Percentiles rank a stretch among this genome's conserved stretches.
Conservation (phyloP, 1,140 invertebrate species). For the Oppia nitens region DNA sequence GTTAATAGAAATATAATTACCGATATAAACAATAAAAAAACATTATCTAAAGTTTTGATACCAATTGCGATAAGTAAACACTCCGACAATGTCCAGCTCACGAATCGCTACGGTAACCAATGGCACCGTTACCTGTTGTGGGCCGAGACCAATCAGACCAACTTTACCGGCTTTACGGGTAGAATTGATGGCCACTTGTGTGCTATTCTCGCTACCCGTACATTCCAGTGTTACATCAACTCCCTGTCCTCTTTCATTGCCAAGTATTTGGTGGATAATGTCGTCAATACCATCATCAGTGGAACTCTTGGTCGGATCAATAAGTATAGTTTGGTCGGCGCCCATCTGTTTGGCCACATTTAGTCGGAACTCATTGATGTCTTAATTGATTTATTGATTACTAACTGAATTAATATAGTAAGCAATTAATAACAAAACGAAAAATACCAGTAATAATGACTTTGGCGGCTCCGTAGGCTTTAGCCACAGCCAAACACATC, state of each 20-base stretch:
- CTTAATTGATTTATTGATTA: too few species aligned
- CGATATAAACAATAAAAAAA: too few species aligned
- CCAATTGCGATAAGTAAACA: conserved; percentile 74
- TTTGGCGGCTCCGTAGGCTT: conserved; percentile 68
- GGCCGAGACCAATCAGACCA: conserved; percentile 68
- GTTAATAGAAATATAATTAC: too few species aligned
- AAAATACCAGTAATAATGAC: conserved; percentile 28
- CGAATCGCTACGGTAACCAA: conserved; percentile 53
- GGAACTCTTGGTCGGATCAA: conserved; percentile 33
- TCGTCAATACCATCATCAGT: conserved; percentile 36
- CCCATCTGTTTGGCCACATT: conserved; percentile 54
- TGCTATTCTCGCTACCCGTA: conserved; percentile 59
- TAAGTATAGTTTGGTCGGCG: conserved; percentile 49
- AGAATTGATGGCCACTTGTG: conserved; percentile 44
- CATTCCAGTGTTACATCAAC: conserved; percentile 64
- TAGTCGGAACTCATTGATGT: conserved; percentile 24
- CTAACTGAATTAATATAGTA: too few species aligned
- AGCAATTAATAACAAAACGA: not conserved
- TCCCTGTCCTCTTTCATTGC: too few species aligned
- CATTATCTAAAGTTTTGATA: not conserved
- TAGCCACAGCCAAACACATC: conserved; percentile 60
- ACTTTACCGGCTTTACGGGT: conserved; percentile 45
- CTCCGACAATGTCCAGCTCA: conserved; percentile 77
- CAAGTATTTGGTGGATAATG: conserved; percentile 33
- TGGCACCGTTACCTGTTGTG: conserved; percentile 55